Conservation (phyloP, 2,113 vertebrate genomes). For the Ctenomys sociabilis region DNA sequence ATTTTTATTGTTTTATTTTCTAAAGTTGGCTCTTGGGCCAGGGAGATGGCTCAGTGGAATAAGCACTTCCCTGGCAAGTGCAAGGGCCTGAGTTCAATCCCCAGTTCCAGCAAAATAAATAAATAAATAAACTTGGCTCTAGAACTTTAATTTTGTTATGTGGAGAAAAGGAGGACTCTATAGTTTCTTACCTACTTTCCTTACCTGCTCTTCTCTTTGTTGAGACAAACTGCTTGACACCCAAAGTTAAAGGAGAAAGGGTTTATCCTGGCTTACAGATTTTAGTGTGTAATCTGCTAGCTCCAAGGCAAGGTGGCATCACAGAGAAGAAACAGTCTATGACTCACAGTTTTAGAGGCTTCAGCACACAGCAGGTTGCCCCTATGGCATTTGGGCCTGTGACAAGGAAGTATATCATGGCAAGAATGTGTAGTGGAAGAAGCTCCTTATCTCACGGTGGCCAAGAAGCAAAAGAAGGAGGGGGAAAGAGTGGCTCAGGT, state of each 20-base stretch:
- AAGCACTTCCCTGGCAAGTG: too few species aligned
- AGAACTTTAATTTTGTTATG: neutral
- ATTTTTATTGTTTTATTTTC: neutral
- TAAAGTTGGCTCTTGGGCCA: too few species aligned
- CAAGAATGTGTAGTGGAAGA: neutral
- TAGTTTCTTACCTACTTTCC: neutral
- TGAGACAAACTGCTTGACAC: neutral
- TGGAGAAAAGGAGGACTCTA: neutral
- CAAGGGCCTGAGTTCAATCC: too few species aligned
- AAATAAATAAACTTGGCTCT: too few species aligned
- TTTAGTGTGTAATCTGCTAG: too few species aligned
- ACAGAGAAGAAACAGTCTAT: too few species aligned
- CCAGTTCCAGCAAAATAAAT: too few species aligned
- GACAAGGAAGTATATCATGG: neutral
- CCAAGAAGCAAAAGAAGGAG: neutral
- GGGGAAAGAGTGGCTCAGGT: neutral
- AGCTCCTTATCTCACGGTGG: neutral
- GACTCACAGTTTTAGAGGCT: neutral
- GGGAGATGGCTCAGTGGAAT: too few species aligned
- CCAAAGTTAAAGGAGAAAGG: too few species aligned
- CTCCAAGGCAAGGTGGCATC: too few species aligned
- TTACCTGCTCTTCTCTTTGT: neutral
- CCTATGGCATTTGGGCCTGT: neutral
- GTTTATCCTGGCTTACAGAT: too few species aligned
- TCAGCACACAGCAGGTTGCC: neutral